A percentile compares a stretch with the other conserved stretches of the same genome.
phyloP scores from a whole-genome alignment of 2,113 vertebrate genomes.

The Quiscalus mexicanus region DNA sequence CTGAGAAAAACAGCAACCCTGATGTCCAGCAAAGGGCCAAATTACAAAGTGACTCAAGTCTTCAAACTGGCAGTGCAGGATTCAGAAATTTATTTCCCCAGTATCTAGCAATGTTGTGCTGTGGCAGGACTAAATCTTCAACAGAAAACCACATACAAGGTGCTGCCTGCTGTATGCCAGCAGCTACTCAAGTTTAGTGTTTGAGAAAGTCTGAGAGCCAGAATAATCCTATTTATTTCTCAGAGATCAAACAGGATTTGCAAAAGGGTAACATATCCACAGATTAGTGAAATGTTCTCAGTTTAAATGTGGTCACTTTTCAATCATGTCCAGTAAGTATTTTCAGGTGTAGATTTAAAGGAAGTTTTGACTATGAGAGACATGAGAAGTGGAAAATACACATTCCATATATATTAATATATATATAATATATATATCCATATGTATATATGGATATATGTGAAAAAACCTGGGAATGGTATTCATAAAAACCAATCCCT shows the following conservation, averaged over 20 bases:
- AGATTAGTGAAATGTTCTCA: conserved; percentile 3
- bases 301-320: neutral
- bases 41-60: neutral
- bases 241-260: conserved; percentile 36
- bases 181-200: neutral
- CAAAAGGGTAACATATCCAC: conserved; percentile 26
- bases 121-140: neutral
- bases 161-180: neutral
- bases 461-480: too few relatives aligned
- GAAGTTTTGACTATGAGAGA: neutral
- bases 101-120: neutral
- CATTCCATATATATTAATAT: neutral
- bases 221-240: conserved; percentile 49
- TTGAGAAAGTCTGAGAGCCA: conserved; percentile 24
- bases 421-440: too few relatives aligned
- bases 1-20: neutral
- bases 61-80: neutral
- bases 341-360: neutral
- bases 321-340: neutral
- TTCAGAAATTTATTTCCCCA: neutral
- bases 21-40: neutral
- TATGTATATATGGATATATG: too few relatives aligned
- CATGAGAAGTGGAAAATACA: neutral
- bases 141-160: neutral
- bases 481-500: too few relatives aligned